Conservation (phyloP, 1,140 invertebrate species). For the Macrocentrus cingulum region DNA sequence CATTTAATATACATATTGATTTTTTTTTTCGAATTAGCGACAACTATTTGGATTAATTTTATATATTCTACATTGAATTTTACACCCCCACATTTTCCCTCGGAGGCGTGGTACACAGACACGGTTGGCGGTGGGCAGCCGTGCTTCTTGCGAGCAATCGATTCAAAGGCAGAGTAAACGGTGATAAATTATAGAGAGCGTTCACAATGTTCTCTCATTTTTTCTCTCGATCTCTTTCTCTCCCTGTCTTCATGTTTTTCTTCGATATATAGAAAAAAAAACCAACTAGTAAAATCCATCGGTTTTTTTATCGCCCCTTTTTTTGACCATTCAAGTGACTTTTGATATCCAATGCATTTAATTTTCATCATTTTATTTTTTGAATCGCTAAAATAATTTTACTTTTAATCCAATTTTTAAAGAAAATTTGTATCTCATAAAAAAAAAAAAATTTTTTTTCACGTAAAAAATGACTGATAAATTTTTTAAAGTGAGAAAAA, state of each 20-base stretch:
- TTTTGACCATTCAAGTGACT: no score
- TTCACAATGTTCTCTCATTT: conserved; percentile 10
- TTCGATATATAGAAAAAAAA: conserved; percentile 8
- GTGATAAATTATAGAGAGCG: conserved; percentile 16
- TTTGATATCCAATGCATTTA: no score
- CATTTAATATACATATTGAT: no score
- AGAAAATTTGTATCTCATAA: no score
- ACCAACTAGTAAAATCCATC: not conserved
- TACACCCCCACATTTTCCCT: conserved; percentile 9
- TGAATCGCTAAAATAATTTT: no score
- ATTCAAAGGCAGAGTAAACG: conserved; percentile 10
- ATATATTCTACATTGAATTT: conserved; percentile 1
- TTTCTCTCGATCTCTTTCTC: not conserved
- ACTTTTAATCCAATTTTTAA: no score
- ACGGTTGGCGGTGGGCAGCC: conserved; percentile 7
- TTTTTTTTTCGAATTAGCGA: not conserved
- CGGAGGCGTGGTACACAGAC: not conserved
- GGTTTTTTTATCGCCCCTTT: no score
- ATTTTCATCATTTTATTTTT: no score
- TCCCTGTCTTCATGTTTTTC: not conserved
- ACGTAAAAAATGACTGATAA: no score
- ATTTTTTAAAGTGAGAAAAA: no score
- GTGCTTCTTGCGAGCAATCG: conserved; percentile 1
- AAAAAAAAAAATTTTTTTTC: no score
- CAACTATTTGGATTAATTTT: not conserved